A percentile compares a stretch with the other conserved stretches of the same genome.
These are phyloP conservation scores for Tethya wilhelma DNA, from an alignment of 37 sponge, comb jelly and placozoan species.

Conservation along the genomic window DNA sequence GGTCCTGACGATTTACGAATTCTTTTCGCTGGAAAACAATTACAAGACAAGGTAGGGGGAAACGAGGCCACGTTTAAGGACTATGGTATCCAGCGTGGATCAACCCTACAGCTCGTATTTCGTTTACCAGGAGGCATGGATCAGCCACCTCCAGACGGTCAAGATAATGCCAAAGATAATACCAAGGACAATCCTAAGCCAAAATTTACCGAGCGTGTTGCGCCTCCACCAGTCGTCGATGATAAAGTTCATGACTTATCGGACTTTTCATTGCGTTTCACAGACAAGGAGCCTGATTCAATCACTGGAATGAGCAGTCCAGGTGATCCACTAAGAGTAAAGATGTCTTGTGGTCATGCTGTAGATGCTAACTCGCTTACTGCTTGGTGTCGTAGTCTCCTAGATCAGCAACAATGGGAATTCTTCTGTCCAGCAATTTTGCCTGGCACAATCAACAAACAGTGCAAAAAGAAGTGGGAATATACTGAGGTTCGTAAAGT, in stretches of 20 bases:
- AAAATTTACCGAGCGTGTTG: constrained; percentile 21
- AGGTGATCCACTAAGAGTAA: constrained; percentile 24
- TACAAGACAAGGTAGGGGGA: constrained; percentile 37
- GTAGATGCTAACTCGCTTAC: constrained; percentile 57
- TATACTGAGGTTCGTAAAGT: constrained; percentile 48
- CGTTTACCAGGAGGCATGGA: constrained; percentile 48
- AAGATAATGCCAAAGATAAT: no score
- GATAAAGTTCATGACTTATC: constrained; percentile 6
- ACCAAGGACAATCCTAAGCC: no score
- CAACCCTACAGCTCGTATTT: constrained; percentile 48
- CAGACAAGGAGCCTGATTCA: constrained; percentile 22
- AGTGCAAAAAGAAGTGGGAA: constrained; percentile 49
- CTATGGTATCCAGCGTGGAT: constrained; percentile 52
- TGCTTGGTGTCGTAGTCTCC: constrained; percentile 50
- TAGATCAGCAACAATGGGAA: constrained; percentile 26
- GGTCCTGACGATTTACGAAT: constrained; percentile 27
- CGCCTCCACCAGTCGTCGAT: background rate
- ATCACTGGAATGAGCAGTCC: constrained; percentile 21
- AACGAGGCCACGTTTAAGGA: constrained; percentile 18
- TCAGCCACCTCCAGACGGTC: background rate
- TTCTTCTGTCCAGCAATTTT: constrained; percentile 63
- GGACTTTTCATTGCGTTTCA: constrained; percentile 30
- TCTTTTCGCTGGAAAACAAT: constrained; percentile 58
- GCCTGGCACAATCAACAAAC: background rate
- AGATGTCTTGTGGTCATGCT: constrained; percentile 62